Evolutionary conservation across 2,888 invertebrate species (phyloP).

Genomic region (Rhingia campestris): DNA sequence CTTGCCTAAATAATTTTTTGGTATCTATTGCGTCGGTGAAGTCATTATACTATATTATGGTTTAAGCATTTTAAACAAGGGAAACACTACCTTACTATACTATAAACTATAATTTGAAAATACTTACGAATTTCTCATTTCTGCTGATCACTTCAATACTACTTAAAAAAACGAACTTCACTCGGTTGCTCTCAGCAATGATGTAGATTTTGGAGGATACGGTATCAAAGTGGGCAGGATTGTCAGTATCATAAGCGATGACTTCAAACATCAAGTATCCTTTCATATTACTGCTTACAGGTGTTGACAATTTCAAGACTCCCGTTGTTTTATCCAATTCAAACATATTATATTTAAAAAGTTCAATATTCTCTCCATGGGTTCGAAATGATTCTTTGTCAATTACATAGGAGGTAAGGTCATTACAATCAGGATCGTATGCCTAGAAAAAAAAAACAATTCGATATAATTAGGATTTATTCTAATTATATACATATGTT

Average conservation of each 20-base stretch:
- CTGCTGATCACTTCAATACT: slow-evolving; percentile 71
- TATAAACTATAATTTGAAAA: background rate
- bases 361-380: slow-evolving; percentile 82
- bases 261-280: slow-evolving; percentile 86
- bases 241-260: slow-evolving; percentile 84
- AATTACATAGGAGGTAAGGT: slow-evolving; percentile 82
- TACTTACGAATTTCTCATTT: slow-evolving; percentile 84
- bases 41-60: no score
- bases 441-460: slow-evolving; percentile 82
- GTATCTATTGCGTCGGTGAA: no score
- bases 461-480: no score
- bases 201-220: slow-evolving; percentile 85
- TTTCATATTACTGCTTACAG: slow-evolving; percentile 67
- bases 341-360: slow-evolving; percentile 83
- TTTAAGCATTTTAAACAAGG: no score
- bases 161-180: slow-evolving; percentile 79
- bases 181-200: slow-evolving; percentile 84
- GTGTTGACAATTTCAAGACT: slow-evolving; percentile 79
- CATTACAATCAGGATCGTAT: slow-evolving; percentile 84
- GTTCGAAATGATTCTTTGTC: slow-evolving; percentile 81
- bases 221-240: slow-evolving; percentile 80
- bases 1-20: no score
- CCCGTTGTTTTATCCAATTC: slow-evolving; percentile 82
- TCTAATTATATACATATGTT: no score
- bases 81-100: no score